Percentiles rank a stretch among this genome's conserved stretches.
phyloP scores from a whole-genome alignment of 2,888 invertebrate genomes.

The Rhorus exstirpatorius region DNA sequence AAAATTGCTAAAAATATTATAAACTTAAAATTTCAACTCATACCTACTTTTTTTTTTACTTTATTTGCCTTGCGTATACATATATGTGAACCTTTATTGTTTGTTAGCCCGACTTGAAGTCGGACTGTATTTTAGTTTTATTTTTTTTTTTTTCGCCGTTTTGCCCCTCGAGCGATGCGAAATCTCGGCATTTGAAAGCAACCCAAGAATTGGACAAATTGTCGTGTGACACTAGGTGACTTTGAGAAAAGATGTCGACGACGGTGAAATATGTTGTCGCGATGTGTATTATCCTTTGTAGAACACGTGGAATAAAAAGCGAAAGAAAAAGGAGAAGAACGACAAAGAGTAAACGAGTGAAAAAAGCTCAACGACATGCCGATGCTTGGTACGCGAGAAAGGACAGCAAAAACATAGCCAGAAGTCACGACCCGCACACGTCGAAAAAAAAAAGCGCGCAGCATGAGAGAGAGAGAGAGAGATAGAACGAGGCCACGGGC shows the following conservation, averaged over 20 bases:
- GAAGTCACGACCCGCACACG: constrained; percentile 21
- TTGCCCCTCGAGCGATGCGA: background rate
- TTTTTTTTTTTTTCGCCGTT: background rate
- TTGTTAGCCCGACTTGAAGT: background rate
- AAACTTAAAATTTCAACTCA: background rate
- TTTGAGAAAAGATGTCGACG: constrained; percentile 54
- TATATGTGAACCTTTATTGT: too few species aligned
- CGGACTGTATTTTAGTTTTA: background rate
- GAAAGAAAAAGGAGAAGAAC: constrained; percentile 19
- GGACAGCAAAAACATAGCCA: constrained; percentile 13
- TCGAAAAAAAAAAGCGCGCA: constrained; percentile 13
- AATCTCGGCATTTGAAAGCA: constrained; percentile 2
- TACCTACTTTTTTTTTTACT: background rate
- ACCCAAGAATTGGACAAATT: constrained; percentile 9
- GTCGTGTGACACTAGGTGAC: constrained; percentile 9
- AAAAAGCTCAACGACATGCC: constrained; percentile 36
- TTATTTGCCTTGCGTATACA: background rate
- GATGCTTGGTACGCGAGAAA: constrained; percentile 20
- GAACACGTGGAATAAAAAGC: constrained; percentile 10
- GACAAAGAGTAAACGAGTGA: constrained; percentile 24
- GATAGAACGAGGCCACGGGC: background rate
- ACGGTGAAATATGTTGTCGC: constrained; percentile 40
- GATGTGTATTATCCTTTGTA: constrained; percentile 50
- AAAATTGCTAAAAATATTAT: background rate
- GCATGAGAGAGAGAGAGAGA: constrained; percentile 1